Conservation (phyloP, 2,888 invertebrate genomes). For the Stenodema calcarata region DNA sequence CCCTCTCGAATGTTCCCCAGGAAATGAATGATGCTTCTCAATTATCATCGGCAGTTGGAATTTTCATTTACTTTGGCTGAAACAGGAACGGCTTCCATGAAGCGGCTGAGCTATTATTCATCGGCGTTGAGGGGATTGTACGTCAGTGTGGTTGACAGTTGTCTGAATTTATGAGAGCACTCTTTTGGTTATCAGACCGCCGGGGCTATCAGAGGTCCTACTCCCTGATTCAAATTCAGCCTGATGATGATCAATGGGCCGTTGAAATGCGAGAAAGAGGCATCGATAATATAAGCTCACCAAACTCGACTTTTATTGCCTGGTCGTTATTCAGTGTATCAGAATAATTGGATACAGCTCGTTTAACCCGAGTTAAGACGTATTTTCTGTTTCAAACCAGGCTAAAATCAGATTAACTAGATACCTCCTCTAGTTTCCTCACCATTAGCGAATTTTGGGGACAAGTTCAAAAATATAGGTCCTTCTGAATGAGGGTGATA, state of each 20-base stretch:
- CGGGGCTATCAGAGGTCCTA: not conserved
- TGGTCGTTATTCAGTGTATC: not conserved
- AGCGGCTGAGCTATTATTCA: not conserved
- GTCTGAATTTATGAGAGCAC: not conserved
- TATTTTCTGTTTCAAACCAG: too few species aligned
- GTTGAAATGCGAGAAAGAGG: not conserved
- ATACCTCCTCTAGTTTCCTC: too few species aligned
- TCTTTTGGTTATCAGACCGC: not conserved
- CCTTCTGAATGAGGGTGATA: too few species aligned
- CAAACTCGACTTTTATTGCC: not conserved
- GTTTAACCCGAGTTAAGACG: too few species aligned
- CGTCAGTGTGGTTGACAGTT: not conserved
- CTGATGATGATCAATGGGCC: not conserved
- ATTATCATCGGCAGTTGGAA: not conserved
- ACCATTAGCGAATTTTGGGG: too few species aligned
- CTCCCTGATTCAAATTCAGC: not conserved
- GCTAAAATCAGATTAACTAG: too few species aligned
- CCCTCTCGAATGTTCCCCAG: not conserved
- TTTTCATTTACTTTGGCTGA: not conserved
- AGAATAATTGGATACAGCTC: not conserved
- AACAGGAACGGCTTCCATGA: not conserved
- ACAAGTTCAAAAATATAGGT: too few species aligned
- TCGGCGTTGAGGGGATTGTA: not conserved
- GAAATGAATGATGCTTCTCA: not conserved
- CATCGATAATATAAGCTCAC: not conserved